Percentiles rank a stretch among this genome's conserved stretches.
These are phyloP conservation scores for Harpagoxenus sublaevis DNA, from an alignment of 2,888 invertebrate species.

Conservation along the genomic window DNA sequence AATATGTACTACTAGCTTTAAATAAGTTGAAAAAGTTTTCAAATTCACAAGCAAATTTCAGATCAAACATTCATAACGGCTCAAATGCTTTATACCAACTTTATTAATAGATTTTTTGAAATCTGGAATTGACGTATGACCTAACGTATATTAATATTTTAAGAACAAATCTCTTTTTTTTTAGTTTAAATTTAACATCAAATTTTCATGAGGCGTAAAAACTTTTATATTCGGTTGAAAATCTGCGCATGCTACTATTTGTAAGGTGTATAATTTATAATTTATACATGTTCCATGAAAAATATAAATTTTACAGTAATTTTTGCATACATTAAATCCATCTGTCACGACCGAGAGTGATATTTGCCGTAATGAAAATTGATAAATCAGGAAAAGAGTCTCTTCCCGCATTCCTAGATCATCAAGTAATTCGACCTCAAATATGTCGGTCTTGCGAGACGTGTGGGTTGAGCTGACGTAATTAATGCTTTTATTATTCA, in stretches of 20 bases:
- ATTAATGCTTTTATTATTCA: slow-evolving; percentile 14
- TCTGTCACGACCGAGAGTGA: neutral
- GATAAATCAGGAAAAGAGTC: neutral
- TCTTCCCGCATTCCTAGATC: neutral
- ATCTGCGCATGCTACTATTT: neutral
- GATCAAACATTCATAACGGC: neutral
- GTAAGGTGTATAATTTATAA: slow-evolving; percentile 1
- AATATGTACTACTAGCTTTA: neutral
- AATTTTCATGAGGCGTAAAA: slow-evolving; percentile 6
- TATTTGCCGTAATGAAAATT: neutral
- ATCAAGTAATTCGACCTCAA: neutral
- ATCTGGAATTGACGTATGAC: neutral
- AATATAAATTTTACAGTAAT: slow-evolving; percentile 1
- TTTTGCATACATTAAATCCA: neutral
- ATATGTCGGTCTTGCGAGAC: neutral
- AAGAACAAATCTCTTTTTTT: neutral
- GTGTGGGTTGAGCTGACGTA: neutral
- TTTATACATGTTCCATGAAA: slow-evolving; percentile 9
- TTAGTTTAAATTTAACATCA: neutral
- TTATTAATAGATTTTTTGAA: neutral
- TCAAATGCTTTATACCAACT: neutral
- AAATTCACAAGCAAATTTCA: neutral
- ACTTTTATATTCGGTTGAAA: neutral
- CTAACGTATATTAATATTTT: neutral
- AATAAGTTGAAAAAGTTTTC: neutral